phyloP scores from a whole-genome alignment of 2,888 invertebrate genomes.

The Idaea dimidiata region DNA sequence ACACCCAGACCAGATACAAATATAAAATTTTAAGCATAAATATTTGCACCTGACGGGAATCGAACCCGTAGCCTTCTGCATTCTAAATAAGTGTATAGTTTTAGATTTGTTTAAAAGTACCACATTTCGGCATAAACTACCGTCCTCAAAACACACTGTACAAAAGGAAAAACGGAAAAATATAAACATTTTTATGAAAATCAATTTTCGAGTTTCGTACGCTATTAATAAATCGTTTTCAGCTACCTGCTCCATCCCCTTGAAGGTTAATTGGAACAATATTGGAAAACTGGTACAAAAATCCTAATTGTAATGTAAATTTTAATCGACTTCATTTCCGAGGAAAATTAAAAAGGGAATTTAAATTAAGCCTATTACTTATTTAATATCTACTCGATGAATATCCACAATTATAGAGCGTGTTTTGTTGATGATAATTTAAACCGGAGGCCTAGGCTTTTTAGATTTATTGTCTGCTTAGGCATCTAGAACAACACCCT shows the following conservation, averaged over 20 bases:
- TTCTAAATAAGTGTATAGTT: too few species aligned
- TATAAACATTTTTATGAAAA: neutral
- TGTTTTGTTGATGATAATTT: too few species aligned
- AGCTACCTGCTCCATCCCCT: neutral
- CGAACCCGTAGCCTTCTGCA: too few species aligned
- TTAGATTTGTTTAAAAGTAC: too few species aligned
- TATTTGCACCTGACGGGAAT: too few species aligned
- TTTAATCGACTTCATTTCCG: neutral
- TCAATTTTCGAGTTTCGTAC: neutral
- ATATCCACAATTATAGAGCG: neutral
- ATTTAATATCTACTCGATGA: neutral
- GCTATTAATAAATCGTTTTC: neutral
- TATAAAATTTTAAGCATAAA: too few species aligned
- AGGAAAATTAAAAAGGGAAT: constrained; percentile 7
- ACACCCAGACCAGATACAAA: too few species aligned
- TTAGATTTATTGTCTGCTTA: too few species aligned
- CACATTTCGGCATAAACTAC: neutral
- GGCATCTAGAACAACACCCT: too few species aligned
- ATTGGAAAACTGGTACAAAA: neutral
- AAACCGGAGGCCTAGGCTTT: too few species aligned
- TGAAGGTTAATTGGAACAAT: neutral
- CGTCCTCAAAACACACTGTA: neutral
- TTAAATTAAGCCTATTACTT: constrained; percentile 10
- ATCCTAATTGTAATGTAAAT: neutral
- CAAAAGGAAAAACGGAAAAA: neutral